phyloP scores from a whole-genome alignment of 2,888 invertebrate genomes.

The Hypselothyrea guttata region DNA sequence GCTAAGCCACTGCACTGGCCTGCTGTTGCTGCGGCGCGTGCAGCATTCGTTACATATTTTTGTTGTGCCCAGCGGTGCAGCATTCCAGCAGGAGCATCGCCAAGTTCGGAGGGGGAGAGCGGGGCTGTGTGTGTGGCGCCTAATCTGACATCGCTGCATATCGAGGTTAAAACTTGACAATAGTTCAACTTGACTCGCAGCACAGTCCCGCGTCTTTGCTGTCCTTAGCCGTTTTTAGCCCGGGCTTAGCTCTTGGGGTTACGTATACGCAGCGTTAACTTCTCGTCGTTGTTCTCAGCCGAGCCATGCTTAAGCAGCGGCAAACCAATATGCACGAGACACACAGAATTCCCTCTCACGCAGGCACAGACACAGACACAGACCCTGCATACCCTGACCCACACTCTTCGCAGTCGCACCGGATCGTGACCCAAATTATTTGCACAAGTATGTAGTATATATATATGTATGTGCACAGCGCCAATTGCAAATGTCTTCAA shows the following conservation, averaged over 20 bases:
- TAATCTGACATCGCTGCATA: constrained; percentile 76
- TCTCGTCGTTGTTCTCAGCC: constrained; percentile 23
- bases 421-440: constrained; percentile 76
- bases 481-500: constrained; percentile 59
- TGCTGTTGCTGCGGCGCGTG: constrained; percentile 27
- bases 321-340: constrained; percentile 10
- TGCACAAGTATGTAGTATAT: constrained; percentile 44
- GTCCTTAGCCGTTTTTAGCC: constrained; percentile 57
- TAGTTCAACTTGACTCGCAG: constrained; percentile 75
- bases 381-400: constrained; percentile 4
- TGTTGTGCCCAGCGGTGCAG: constrained; percentile 54
- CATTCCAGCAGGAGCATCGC: constrained; percentile 42
- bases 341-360: neutral
- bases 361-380: too few species aligned
- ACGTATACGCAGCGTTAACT: constrained; percentile 60
- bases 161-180: constrained; percentile 77
- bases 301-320: neutral
- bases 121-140: constrained; percentile 27
- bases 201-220: constrained; percentile 57
- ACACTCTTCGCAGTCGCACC: constrained; percentile 13
- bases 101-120: neutral
- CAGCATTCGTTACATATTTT: constrained; percentile 63
- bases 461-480: constrained; percentile 19
- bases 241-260: constrained; percentile 40
- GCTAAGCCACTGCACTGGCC: constrained; percentile 29